Conservation (phyloP, 1,140 invertebrate genomes). For the Pollicipes pollicipes region DNA sequence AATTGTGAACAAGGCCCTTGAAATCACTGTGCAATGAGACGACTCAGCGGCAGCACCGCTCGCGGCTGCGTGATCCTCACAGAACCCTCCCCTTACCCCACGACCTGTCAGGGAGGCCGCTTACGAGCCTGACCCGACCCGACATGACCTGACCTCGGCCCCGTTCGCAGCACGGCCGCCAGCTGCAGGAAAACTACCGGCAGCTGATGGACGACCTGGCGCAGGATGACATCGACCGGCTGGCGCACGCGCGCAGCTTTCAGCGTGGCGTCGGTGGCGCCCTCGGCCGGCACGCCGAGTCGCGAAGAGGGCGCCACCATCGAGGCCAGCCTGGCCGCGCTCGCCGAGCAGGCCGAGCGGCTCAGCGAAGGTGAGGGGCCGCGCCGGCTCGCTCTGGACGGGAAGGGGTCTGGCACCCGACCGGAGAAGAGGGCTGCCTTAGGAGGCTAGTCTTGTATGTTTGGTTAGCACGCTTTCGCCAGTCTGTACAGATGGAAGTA, state of each 20-base stretch:
- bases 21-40: too few species aligned
- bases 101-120: not conserved
- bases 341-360: not conserved
- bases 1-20: too few species aligned
- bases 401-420: too few species aligned
- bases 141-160: constrained; percentile 8
- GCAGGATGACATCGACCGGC: constrained; percentile 59
- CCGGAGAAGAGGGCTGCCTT: too few species aligned
- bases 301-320: not conserved
- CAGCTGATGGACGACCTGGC: constrained; percentile 62
- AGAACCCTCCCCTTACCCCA: not conserved
- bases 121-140: not conserved
- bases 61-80: too few species aligned
- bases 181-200: constrained; percentile 65
- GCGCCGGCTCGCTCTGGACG: too few species aligned
- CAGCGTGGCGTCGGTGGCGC: constrained; percentile 30
- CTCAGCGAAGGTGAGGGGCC: not conserved
- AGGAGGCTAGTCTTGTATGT: too few species aligned
- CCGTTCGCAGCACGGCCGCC: constrained; percentile 41
- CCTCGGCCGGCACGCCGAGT: constrained; percentile 25
- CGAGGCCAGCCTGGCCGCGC: not conserved
- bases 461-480: too few species aligned
- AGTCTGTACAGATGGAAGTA: too few species aligned
- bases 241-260: constrained; percentile 56
- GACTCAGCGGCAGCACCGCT: too few species aligned